Evolutionary conservation across 1,140 invertebrate species (phyloP).

Genomic region (Atopsyche davidsoni): DNA sequence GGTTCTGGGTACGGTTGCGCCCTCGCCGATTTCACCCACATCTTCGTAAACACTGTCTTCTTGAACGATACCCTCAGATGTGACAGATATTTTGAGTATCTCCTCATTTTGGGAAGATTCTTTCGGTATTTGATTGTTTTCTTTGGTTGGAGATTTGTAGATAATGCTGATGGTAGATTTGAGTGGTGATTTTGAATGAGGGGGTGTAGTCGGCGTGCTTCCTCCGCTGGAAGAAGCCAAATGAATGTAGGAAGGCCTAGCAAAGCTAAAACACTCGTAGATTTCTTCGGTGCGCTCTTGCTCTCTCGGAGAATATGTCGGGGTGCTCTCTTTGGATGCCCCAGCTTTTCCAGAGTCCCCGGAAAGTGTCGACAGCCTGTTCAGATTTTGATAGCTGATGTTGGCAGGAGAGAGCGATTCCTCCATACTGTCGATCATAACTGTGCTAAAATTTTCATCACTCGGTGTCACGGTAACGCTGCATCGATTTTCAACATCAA

Average conservation of each 20-base stretch:
- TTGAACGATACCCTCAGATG: slow-evolving; percentile 23
- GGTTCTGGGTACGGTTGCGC: slow-evolving; percentile 44
- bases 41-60: slow-evolving; percentile 50
- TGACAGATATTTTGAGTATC: slow-evolving; percentile 13
- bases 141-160: slow-evolving; percentile 52
- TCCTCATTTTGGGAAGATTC: slow-evolving; percentile 32
- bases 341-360: slow-evolving; percentile 36
- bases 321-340: slow-evolving; percentile 49
- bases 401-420: slow-evolving; percentile 37
- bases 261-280: slow-evolving; percentile 44
- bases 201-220: slow-evolving; percentile 39
- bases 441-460: slow-evolving; percentile 23
- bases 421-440: slow-evolving; percentile 22
- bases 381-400: slow-evolving; percentile 46
- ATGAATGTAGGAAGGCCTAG: slow-evolving; percentile 44
- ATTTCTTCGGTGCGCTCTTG: slow-evolving; percentile 46
- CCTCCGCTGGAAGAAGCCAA: slow-evolving; percentile 42
- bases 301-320: slow-evolving; percentile 50
- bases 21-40: slow-evolving; percentile 46
- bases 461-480: slow-evolving; percentile 24
- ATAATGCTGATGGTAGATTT: slow-evolving; percentile 65
- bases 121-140: slow-evolving; percentile 28
- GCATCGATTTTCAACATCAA: slow-evolving; percentile 15
- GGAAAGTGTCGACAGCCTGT: slow-evolving; percentile 42
- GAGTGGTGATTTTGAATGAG: slow-evolving; percentile 43